Base-by-base conservation (phyloP, 2,888 invertebrate genomes). In the Pristionchus entomophagus region DNA sequence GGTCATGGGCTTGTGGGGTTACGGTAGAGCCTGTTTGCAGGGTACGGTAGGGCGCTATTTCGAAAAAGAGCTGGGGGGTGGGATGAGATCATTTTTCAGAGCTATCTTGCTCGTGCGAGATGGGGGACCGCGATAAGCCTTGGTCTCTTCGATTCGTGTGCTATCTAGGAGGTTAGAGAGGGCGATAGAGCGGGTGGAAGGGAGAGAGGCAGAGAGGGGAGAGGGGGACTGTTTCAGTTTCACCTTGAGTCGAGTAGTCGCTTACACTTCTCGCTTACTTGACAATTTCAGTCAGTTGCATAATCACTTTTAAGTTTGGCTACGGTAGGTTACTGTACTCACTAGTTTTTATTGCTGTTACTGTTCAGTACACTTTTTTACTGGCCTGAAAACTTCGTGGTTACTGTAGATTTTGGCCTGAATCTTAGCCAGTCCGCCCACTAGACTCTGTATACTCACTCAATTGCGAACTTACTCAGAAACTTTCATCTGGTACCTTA, bases 1-100 rank as follows among this genome's bases (percentile, higher is more conserved):
- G 65, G 65, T 32, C 65, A 65, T 29, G n/a, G 62, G 29, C 29
- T 65, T 32, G 22, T 12, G 65, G 32, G 19, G 65, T 14, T 65
- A 65, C 35, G 65, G 65, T 65, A 65, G 65, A 1, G n/a, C n/a
- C 51, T 26, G n/a, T n/a, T n/a, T n/a, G n/a, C n/a, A n/a, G 56
- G 19, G 22, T 56, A 56, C 56, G 56, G 56, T 56, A n/a, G 22
- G 56, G 14, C 6, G 32, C 5, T 26, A 73, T 73, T 73, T 73
- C 73, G 73, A 73, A 73, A 73, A 73, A 73, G 73, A 45, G 35
- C 73, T 73, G 73, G 45, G n/a, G 69, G 69, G 73, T 73, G 73
- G 69, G 41, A 38, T 17, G 41, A 19, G n/a, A 26, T 41, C 73
- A 73, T 73, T 73, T 45, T 73, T 73, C 73, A 73, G n/a, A 10